phyloP scores from a whole-genome alignment of 2,888 invertebrate genomes.

The Rutpela maculata region DNA sequence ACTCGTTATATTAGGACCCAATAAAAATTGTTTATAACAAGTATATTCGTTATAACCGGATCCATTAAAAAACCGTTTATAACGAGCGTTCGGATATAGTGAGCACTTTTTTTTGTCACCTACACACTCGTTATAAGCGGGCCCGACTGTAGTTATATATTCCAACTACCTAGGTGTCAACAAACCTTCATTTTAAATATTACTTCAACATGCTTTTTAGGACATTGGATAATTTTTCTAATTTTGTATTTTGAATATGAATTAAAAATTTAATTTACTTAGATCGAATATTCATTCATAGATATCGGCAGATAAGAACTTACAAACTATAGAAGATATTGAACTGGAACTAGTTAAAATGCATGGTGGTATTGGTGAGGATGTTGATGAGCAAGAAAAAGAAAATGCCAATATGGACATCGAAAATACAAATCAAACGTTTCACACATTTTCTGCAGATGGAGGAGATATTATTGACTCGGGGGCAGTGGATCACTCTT shows the following conservation, averaged over 20 bases:
- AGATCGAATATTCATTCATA: conserved; percentile 29
- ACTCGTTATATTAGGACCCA: too few species aligned
- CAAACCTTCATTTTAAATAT: too few species aligned
- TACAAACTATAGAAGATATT: conserved; percentile 69
- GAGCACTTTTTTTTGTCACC: too few species aligned
- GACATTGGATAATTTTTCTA: too few species aligned
- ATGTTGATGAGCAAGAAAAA: conserved; percentile 38
- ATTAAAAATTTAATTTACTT: not conserved
- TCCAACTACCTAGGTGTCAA: too few species aligned
- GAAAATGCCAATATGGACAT: conserved; percentile 51
- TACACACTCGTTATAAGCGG: too few species aligned
- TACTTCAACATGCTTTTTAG: too few species aligned
- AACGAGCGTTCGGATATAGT: too few species aligned
- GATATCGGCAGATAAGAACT: conserved; percentile 47
- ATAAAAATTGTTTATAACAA: too few species aligned
- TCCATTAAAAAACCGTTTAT: too few species aligned
- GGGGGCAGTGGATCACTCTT: conserved; percentile 68
- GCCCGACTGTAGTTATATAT: too few species aligned
- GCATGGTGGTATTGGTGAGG: conserved; percentile 61
- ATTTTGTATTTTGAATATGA: not conserved
- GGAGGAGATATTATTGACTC: conserved; percentile 62
- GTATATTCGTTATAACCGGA: too few species aligned
- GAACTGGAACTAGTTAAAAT: conserved; percentile 71
- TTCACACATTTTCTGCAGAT: conserved; percentile 52
- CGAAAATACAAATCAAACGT: conserved; percentile 53